Evolutionary conservation across 2,888 invertebrate genomes (phyloP), one percentile per base, ranked within the genome.

Genomic region (Hydrotaea cyrtoneurina): DNA sequence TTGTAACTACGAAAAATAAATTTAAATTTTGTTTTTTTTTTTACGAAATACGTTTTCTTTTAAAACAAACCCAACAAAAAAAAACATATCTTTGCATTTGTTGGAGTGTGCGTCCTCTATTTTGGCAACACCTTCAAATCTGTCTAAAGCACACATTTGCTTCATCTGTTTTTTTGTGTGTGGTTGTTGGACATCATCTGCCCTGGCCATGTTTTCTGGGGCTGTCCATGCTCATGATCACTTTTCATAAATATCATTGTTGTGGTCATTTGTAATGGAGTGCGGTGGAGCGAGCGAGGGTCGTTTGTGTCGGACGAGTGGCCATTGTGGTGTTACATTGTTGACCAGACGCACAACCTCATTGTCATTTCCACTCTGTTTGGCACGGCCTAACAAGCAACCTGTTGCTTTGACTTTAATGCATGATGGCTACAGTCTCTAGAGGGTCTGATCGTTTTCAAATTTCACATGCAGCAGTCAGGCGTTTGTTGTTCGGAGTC

Each of bases 51-150:
- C 72, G 50, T 80, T 50, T 77, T 77, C 59, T 17, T 62, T 66
- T 46, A 69, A 26, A 31, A 2, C 7, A 50, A 73, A 53, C 62
- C n/a, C n/a, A n/a, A n/a, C n/a, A n/a, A n/a, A 13, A 57, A 69
- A 39, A n/a, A 21, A n/a, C 69, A 13, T 57, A 13, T 64, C 21
- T 53, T 64, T 59, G 69, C 23, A 31, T 71, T 80, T 50, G 23
- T 64, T 77, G 73, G 69, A 78, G 55, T 78, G 83, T 7, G 31
- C 78, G 69, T 80, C 81, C 76, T 13, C 50, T 78, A 78, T 86
- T 86, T 86, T 81, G 87, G 86, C 83, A 86, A 86, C 87, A 86
- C 86, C 87, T 86, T 86, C 86, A 73, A 86, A 86, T 75, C 53
- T 80, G 81, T 80, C 80, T 76, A 75, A 81, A 78, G 50, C 72